phyloP scores from a whole-genome alignment of 2,797 vertebrate genomes.

The Monodelphis domestica region DNA sequence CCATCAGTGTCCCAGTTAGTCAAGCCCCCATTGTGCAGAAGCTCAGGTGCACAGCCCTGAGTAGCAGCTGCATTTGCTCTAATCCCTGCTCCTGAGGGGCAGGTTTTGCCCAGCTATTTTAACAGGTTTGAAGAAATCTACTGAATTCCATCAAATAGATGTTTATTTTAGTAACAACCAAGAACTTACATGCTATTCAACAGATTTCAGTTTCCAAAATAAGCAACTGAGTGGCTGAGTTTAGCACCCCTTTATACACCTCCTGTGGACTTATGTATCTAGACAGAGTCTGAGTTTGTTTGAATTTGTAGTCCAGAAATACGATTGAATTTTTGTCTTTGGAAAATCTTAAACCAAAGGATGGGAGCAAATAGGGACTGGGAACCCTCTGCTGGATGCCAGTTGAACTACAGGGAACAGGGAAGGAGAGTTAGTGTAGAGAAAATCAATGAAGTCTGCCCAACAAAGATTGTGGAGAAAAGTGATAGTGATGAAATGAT shows the following conservation, averaged over 20 bases:
- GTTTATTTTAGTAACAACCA: background rate
- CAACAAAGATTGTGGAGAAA: background rate
- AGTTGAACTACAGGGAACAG: background rate
- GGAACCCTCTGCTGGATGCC: background rate
- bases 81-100: background rate
- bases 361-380: background rate
- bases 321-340: background rate
- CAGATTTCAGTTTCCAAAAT: background rate
- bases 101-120: background rate
- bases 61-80: background rate
- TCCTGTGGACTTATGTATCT: background rate
- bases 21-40: background rate
- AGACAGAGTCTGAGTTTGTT: background rate
- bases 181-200: background rate
- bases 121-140: background rate
- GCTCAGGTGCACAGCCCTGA: background rate
- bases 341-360: background rate
- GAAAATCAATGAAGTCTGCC: background rate
- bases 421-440: background rate
- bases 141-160: background rate
- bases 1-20: background rate
- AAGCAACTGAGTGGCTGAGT: background rate
- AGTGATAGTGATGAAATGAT: background rate
- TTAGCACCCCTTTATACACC: fast-evolving
- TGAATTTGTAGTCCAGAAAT: background rate